Evolutionary conservation across 1,140 invertebrate genomes (phyloP), one percentile per base, ranked within the genome.

Genomic region (Scaptomyza graminum): DNA sequence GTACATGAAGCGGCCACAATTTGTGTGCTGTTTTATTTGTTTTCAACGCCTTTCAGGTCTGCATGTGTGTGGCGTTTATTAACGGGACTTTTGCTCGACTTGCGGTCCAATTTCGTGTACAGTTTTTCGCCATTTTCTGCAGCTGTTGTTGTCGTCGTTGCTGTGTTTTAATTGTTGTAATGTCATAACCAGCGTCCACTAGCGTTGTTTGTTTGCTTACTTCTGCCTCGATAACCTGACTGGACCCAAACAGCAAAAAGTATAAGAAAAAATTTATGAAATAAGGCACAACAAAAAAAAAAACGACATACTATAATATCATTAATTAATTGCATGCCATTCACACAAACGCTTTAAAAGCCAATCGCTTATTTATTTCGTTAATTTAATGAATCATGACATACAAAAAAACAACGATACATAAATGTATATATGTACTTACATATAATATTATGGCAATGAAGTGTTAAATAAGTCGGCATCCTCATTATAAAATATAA

Each of bases 291-390:
- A n/a, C n/a, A 31, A 28, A 6, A 25, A 51, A 59, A 66, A 11
- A 67, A 72, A 57, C 47, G 6, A 34, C 7, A 34, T 8, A 56
- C 31, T 44, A 9, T 34, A 55, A 75, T 72, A 56, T 56, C 69
- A 76, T 76, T 73, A 76, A 76, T 76, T 76, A 76, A 76, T 72
- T 73, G 57, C 69, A 72, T 61, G 54, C 57, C 74, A 73, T 28
- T 61, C 62, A 62, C 68, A 67, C 67, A 72, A 62, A 46, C 63
- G 69, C 69, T 76, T 67, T 52, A 76, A 73, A 67, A 72, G 51
- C 51, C 69, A 72, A 67, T 72, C 62, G 52, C 51, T 71, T 62
- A 72, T 73, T 73, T 76, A 67, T 76, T 51, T 39, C 44, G 62
- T 43, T 52, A 62, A 75, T 62, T 72, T 50, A 39, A 59, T 50